Evolutionary conservation across 2,888 invertebrate genomes (phyloP), one percentile per base, ranked within the genome.

Genomic region (Chaetoderma sp.): DNA sequence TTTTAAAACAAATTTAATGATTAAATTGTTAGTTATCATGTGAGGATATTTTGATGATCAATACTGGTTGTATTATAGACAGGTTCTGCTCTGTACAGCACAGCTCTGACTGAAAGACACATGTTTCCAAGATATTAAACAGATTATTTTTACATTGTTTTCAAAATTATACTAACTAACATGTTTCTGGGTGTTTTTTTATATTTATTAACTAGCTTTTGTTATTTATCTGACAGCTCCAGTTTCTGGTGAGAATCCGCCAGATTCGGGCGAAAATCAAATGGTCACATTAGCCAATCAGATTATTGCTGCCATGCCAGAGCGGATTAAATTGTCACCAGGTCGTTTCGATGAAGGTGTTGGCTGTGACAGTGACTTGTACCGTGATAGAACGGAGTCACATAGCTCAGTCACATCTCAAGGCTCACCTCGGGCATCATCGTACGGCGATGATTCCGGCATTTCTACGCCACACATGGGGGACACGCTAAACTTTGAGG

Each of bases 221-320:
- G n/a, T n/a, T n/a, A n/a, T n/a, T n/a, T n/a, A n/a, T n/a, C n/a
- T n/a, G n/a, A n/a, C n/a, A n/a, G n/a, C n/a, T n/a, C n/a, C n/a
- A n/a, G n/a, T 28, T 25, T 56, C 55, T 44, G 44, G 63, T 39
- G 57, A 47, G 21, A 60, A 71, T 57, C 68, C 63, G 6, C 60
- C 62, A 50, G 76, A 75, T 36, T 75, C 76, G 44, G 71, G 70
- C 52, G 77, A 82, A 61, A 74, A 77, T 16, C 84, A 84, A 68
- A 87, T 87, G 79, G 81, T 86, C 23, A 96, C 95, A 62, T 89
- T 98, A 83, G 98, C 98, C 60, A 96, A 97, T 87, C 96, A 98
- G 89, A 98, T 98, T 79, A 98, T 98, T 83, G 98, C 97, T 60
- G 98, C 98, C 13, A 94, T 98, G 91, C 98, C 98, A 66, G 96